Base-by-base conservation (phyloP, 2,113 vertebrate genomes). In the Coreoperca whiteheadi region DNA sequence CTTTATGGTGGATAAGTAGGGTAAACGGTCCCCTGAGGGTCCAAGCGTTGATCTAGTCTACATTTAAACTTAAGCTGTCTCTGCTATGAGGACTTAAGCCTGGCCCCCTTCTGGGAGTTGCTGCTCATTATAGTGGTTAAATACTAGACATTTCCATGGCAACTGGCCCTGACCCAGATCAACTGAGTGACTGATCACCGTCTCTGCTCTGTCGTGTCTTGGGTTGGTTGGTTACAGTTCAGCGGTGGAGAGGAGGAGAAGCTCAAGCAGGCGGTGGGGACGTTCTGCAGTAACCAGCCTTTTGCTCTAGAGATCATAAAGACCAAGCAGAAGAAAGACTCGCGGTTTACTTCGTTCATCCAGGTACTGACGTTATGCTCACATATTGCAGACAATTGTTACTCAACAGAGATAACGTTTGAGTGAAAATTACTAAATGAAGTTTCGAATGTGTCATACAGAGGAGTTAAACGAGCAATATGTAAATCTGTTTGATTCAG, bases 221-320 rank as follows among this genome's bases (percentile, higher is more conserved):
- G 82, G 72, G n/a, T 69, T 50, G 32, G 50, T 43, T 80, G 76
- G 41, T 92, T 93, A 93, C 95, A 99, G 98, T 99, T 99, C 90
- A 96, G 97, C 48, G 96, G 96, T 57, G 93, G 95, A n/a, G 97
- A 97, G 73, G 98, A 98, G 82, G 97, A 98, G 91, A 99, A 97
- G 94, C 94, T 99, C 93, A 99, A 98, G 87, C 96, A 95, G 4
- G 98, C 98, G 3, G 97, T 97, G 51, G 98, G 97, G 83, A 99
- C 96, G 0, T 99, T 99, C 95, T 99, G 98, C 94, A 99, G 97
- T 89, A 99, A 99, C 94, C 98, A 99, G 70, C 98, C 98, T 66
- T 99, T 99, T 3, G 97, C 98, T 82, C 92, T 99, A 67, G 98
- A 99, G 94, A 96, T 99, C 93, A 99, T 99, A 92, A 99, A 99